These are phyloP conservation scores for Orussus abietinus DNA, from an alignment of 1,140 invertebrate genomes.

Conservation along the genomic window DNA sequence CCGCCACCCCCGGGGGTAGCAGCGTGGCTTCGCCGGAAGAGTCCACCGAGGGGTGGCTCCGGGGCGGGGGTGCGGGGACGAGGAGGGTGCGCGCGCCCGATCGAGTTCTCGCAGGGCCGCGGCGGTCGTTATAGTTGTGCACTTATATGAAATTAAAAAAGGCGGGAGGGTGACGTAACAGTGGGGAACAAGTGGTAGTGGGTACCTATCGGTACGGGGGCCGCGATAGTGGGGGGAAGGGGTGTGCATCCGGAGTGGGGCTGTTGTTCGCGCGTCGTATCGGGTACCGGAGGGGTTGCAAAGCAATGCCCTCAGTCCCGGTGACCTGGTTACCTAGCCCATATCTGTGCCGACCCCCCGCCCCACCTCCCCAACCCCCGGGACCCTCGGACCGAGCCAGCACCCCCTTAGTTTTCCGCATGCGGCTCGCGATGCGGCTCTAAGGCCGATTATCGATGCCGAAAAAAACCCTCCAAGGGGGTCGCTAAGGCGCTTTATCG, in stretches of 20 bases:
- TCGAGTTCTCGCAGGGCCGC: no score
- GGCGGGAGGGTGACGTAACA: slow-evolving; percentile 15
- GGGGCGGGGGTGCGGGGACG: no score
- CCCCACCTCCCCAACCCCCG: slow-evolving; percentile 9
- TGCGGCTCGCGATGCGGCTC: slow-evolving; percentile 10
- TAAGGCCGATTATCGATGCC: slow-evolving; percentile 20
- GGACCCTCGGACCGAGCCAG: neutral
- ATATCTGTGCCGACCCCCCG: slow-evolving; percentile 19
- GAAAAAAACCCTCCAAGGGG: no score
- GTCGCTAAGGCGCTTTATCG: no score
- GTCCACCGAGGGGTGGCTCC: no score
- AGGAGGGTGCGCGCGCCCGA: no score
- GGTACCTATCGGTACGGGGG: slow-evolving; percentile 23
- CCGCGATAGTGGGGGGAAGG: slow-evolving; percentile 1
- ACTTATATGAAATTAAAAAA: slow-evolving; percentile 14
- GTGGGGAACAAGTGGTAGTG: slow-evolving; percentile 20
- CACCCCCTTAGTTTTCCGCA: slow-evolving; percentile 14
- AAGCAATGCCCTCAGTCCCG: slow-evolving; percentile 37
- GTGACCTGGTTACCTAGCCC: slow-evolving; percentile 39
- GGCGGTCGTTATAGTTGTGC: no score
- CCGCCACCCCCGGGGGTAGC: no score
- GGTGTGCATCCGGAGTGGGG: slow-evolving; percentile 4
- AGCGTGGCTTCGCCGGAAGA: no score
- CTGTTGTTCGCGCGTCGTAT: slow-evolving; percentile 28
- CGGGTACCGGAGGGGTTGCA: slow-evolving; percentile 23